Evolutionary conservation across 2,888 invertebrate species (phyloP).

Genomic region (Acronicta alni): DNA sequence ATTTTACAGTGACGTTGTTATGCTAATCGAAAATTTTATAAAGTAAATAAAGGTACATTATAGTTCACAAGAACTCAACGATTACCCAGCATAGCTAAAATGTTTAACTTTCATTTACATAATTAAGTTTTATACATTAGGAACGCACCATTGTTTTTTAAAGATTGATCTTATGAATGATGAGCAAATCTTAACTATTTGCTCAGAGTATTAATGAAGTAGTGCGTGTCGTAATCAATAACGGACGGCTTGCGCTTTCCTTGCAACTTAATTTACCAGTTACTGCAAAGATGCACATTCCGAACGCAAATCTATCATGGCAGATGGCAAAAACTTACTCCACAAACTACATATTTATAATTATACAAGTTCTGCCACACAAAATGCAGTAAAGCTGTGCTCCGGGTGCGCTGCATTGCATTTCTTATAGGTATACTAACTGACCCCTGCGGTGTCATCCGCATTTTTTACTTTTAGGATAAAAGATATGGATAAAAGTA

Average conservation of each 20-base stretch:
- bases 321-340: conserved; percentile 20
- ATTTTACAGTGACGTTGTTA: not conserved
- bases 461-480: too few species aligned
- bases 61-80: too few species aligned
- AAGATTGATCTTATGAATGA: not conserved
- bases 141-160: too few species aligned
- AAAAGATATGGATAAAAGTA: too few species aligned
- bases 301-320: conserved; percentile 28
- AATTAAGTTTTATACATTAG: not conserved
- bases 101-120: conserved; percentile 8
- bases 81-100: too few species aligned
- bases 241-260: not conserved
- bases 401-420: not conserved
- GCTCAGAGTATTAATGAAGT: not conserved
- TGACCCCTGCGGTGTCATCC: too few species aligned
- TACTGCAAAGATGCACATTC: conserved; percentile 4
- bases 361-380: conserved; percentile 11
- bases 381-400: not conserved
- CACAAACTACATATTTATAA: conserved; percentile 16
- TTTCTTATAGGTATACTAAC: too few species aligned
- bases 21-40: not conserved
- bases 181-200: not conserved
- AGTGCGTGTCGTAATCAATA: conserved; percentile 20
- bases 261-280: conserved; percentile 17
- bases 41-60: too few species aligned